Evolutionary conservation across 2,888 invertebrate species (phyloP), one percentile per base, ranked within the genome.

Genomic region (Rhimphoctona megacephalus): DNA sequence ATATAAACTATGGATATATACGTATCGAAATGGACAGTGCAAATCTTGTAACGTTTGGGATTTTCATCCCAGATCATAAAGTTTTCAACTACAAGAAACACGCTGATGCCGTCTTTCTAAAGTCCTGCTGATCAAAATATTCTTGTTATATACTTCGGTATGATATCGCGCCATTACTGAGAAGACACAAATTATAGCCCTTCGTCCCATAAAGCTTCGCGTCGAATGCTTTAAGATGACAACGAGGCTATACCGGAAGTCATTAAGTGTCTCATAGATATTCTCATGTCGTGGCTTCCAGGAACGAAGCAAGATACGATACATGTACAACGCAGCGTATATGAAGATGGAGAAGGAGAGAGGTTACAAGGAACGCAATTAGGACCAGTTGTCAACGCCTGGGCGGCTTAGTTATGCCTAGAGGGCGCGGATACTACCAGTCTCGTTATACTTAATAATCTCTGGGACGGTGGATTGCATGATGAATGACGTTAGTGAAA

Each of bases 281-380:
- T 83, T 82, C 72, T 78, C 85, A 69, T 49, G 70, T 49, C 25
- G 49, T 36, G 70, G 69, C 49, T 76, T 61, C 61, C 74, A 61
- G 1, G 39, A 57, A 67, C 11, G 14, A 14, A 57, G 79, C 33
- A n/a, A 69, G 79, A 67, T 30, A 33, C 81, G 81, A 81, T 84
- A 81, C 64, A 77, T 64, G 73, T 57, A 66, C 39, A 67, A 74
- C 74, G 77, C 66, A 83, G 79, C 43, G 66, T 61, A 61, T 61
- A 30, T 61, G 61, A 61, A 30, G 30, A 61, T 17, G 69, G 52
- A 81, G 85, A 81, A 54, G 61, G 36, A 83, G 87, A 89, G 87
- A 87, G 81, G 87, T 81, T 87, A 86, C 87, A 85, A 87, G 89
- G 88, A 89, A 90, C 89, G 88, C 91, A 91, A 92, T 92, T 91